Evolutionary conservation across 2,113 vertebrate genomes (phyloP).

Genomic region (Cyanistes caeruleus): DNA sequence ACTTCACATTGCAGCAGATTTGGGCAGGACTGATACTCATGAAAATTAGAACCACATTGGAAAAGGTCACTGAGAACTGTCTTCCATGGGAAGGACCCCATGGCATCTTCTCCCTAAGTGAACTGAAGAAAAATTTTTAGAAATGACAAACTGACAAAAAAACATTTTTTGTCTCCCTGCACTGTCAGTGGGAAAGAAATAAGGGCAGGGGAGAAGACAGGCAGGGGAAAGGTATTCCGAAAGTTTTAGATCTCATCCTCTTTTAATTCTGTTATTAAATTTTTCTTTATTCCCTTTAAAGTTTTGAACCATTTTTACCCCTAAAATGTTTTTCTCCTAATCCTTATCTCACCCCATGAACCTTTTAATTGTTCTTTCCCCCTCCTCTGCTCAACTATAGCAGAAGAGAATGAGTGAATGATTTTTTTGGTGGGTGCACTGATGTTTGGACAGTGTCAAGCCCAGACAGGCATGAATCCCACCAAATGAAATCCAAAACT

Average conservation of each 20-base stretch:
- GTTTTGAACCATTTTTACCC: neutral
- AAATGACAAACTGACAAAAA: neutral
- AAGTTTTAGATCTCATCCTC: neutral
- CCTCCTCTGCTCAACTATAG: neutral
- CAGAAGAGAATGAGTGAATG: neutral
- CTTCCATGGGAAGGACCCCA: neutral
- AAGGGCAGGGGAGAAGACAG: neutral
- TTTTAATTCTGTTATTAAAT: neutral
- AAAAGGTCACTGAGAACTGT: neutral
- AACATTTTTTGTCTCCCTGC: neutral
- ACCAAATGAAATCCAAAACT: neutral
- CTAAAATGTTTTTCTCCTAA: neutral
- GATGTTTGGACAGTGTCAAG: fast-evolving
- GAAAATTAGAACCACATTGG: neutral
- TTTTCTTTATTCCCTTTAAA: neutral
- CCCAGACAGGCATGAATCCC: neutral
- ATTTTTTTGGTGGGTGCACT: neutral
- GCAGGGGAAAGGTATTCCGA: neutral
- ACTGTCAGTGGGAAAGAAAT: neutral
- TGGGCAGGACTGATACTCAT: neutral
- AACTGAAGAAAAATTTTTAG: neutral
- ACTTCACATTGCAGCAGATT: neutral
- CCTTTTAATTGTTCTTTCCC: neutral
- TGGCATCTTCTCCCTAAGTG: neutral
- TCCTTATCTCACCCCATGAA: neutral